Evolutionary conservation across 2,888 invertebrate genomes (phyloP).

Genomic region (Eilema caniola): DNA sequence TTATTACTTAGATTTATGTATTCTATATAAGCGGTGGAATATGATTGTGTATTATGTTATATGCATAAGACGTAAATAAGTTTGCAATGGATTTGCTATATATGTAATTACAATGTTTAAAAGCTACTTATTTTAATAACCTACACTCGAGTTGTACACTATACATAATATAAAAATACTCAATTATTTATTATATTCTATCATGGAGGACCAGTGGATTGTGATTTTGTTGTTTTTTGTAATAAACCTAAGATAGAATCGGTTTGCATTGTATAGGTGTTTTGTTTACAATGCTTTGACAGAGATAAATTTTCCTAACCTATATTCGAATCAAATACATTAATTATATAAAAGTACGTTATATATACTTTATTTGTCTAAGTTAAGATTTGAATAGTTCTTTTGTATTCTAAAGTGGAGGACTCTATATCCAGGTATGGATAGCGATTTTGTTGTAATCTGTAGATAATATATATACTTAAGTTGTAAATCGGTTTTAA

Average conservation of each 20-base stretch:
- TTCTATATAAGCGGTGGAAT: too few species aligned
- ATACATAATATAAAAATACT: not conserved
- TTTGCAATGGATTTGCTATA: not conserved
- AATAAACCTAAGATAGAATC: not conserved
- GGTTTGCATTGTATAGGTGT: not conserved
- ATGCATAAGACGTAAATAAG: too few species aligned
- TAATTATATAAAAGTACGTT: not conserved
- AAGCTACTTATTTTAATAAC: not conserved
- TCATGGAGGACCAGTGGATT: conserved; percentile 4
- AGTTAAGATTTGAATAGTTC: not conserved
- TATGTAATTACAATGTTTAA: not conserved
- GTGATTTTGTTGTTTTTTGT: conserved; percentile 1
- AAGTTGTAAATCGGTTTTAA: not conserved
- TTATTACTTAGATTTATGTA: too few species aligned
- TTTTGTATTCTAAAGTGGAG: not conserved
- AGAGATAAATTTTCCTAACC: not conserved
- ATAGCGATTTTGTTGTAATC: not conserved
- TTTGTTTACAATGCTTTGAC: conserved; percentile 5
- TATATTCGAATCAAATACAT: not conserved
- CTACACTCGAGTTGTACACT: not conserved
- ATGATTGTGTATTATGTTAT: too few species aligned
- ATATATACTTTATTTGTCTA: not conserved
- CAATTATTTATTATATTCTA: not conserved
- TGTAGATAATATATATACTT: not conserved
- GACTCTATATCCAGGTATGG: not conserved